Evolutionary conservation across 1,140 invertebrate species (phyloP).

Genomic region (Hypsibius dujardini): DNA sequence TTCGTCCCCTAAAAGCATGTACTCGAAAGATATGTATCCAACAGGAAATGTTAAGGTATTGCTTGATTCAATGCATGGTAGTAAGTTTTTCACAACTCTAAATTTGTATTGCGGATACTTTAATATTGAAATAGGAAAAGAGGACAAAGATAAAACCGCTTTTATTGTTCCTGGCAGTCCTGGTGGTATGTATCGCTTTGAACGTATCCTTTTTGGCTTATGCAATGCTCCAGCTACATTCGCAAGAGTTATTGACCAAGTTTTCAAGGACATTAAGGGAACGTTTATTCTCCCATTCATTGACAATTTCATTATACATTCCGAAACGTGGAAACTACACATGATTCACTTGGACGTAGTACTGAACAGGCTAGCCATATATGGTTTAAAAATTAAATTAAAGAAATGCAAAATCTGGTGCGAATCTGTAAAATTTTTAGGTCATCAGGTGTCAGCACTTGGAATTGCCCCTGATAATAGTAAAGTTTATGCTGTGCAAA

Average conservation of each 20-base stretch:
- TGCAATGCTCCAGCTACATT: conserved; percentile 21
- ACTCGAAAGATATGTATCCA: background rate
- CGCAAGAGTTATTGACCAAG: conserved; percentile 12
- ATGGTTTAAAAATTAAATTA: background rate
- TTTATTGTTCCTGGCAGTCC: conserved; percentile 15
- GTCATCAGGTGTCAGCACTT: conserved; percentile 4
- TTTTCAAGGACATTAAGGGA: background rate
- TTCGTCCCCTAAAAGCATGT: background rate
- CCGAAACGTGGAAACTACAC: background rate
- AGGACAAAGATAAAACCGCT: conserved; percentile 4
- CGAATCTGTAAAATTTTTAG: background rate
- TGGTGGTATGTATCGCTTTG: conserved; percentile 20
- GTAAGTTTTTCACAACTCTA: background rate
- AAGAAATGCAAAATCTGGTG: background rate
- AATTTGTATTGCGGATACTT: background rate
- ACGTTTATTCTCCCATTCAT: background rate
- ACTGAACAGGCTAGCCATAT: background rate
- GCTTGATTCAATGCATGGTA: background rate
- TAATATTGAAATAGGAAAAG: background rate
- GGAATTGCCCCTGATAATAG: background rate
- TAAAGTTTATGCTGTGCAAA: background rate
- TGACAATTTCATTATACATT: conserved; percentile 6
- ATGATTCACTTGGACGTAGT: background rate
- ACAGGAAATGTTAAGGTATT: background rate
- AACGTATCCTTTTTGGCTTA: conserved; percentile 20